Evolutionary conservation across 23 tunicate genomes (phyloP).

Genomic region (Oikopleura albicans): DNA sequence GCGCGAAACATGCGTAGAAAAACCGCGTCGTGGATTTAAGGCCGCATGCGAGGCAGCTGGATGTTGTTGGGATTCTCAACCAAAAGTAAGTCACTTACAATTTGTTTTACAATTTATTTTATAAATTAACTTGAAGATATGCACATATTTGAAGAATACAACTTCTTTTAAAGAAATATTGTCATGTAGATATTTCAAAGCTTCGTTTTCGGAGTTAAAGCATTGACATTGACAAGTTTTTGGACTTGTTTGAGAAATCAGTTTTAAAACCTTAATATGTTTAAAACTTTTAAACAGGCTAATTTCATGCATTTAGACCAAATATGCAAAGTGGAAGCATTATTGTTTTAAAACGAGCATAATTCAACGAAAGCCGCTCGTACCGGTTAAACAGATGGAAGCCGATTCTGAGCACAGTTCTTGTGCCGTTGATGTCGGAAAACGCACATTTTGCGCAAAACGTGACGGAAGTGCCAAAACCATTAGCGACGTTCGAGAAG

Average conservation of each 20-base stretch:
- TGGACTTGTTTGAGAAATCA: no score
- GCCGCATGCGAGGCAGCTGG: background rate
- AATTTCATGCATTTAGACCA: background rate
- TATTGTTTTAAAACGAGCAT: background rate
- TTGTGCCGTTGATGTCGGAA: background rate
- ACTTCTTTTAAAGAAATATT: no score
- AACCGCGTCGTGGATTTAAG: background rate
- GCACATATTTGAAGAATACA: no score
- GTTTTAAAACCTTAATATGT: no score
- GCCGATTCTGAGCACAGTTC: background rate
- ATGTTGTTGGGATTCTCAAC: constrained; percentile 14
- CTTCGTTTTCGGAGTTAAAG: no score
- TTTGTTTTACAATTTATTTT: no score
- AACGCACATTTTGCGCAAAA: background rate
- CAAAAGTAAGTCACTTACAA: background rate
- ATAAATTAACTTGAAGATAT: no score
- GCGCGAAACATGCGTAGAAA: background rate
- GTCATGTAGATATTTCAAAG: no score
- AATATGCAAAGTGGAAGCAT: background rate
- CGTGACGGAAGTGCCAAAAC: background rate
- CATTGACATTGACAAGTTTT: no score
- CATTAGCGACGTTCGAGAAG: background rate
- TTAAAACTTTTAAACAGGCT: no score
- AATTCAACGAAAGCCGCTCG: background rate
- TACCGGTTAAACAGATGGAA: background rate